A percentile compares a stretch with the other conserved stretches of the same genome.
phyloP scores from a whole-genome alignment of 2,797 vertebrate species.

The Scolopax bukidnonensis region DNA sequence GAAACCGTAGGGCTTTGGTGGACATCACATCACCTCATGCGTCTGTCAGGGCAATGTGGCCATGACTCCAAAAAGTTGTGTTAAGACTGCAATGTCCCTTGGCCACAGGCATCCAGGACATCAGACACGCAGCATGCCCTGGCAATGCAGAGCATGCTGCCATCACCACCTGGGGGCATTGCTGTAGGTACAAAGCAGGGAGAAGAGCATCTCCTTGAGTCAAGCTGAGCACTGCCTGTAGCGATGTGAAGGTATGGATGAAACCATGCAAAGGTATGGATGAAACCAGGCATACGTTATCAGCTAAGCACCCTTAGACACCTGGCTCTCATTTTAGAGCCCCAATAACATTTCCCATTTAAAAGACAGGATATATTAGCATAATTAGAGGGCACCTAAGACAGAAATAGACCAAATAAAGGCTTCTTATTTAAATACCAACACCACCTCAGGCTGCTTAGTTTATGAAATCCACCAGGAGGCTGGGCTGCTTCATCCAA shows the following conservation, averaged over 20 bases:
- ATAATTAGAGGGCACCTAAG: background rate
- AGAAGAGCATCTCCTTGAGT: background rate
- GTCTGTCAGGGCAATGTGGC: background rate
- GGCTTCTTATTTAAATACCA: background rate
- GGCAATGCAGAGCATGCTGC: accelerated
- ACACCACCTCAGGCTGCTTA: background rate
- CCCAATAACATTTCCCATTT: background rate
- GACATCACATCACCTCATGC: background rate
- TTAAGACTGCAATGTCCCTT: background rate
- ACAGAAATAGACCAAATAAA: background rate
- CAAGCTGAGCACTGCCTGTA: background rate
- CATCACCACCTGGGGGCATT: background rate
- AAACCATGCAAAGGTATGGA: background rate
- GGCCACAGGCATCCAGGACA: background rate
- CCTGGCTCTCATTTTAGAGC: background rate
- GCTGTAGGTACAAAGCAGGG: background rate
- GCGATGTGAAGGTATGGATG: background rate
- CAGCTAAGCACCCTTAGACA: background rate
- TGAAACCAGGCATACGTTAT: background rate
- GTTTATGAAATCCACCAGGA: background rate
- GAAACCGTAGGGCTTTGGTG: background rate
- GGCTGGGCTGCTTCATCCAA: background rate
- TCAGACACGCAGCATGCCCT: background rate
- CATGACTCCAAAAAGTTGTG: background rate
- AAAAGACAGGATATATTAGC: background rate